Base-by-base conservation (phyloP, 2,797 vertebrate genomes). In the Fistularia commersonii region DNA sequence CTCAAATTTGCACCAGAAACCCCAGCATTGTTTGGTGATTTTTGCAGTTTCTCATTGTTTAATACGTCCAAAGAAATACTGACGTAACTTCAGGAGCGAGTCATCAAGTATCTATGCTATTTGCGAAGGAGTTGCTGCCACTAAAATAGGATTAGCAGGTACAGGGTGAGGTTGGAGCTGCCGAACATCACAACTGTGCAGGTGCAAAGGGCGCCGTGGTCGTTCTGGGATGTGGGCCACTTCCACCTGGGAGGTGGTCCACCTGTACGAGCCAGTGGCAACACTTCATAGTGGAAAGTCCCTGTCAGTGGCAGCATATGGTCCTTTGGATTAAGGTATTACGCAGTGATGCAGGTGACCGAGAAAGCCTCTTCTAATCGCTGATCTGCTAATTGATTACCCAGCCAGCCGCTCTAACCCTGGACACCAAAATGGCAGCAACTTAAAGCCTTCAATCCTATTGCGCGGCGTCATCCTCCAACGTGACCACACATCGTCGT, bases 241-340 rank as follows among this genome's bases (percentile, higher is more conserved):
- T 2, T 23, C 23, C 23, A 23, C 23, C 23, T 23, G 23, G 23
- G 46, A 63, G 64, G 75, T 66, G 74, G 60, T 69, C 54, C 41
- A 68, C 61, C 59, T 78, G 60, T 66, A 50, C 7, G 10, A 46
- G 64, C 44, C 41, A 47, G 48, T 36, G 61, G 57, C 48, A 47
- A 56, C 66, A 69, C 66, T 43, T 70, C 64, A 66, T 42, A 42
- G 52, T 61, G 76, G 60, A 77, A 69, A 77, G 72, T 73, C 71
- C 71, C 65, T 38, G 31, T 50, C 71, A 87, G 85, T 61, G 3
- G 77, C 55, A 88, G 80, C 92, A 93, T 92, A 94, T 92, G 93
- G 93, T 60, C 69, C 67, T 61, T 76, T 69, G 85, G 93, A 94
- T 95, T 94, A 93, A 63, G 77, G 78, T 91, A 88, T 96, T 93